Evolutionary conservation across 2,888 invertebrate genomes (phyloP).

Genomic region (Rhaphigaster nebulosa): DNA sequence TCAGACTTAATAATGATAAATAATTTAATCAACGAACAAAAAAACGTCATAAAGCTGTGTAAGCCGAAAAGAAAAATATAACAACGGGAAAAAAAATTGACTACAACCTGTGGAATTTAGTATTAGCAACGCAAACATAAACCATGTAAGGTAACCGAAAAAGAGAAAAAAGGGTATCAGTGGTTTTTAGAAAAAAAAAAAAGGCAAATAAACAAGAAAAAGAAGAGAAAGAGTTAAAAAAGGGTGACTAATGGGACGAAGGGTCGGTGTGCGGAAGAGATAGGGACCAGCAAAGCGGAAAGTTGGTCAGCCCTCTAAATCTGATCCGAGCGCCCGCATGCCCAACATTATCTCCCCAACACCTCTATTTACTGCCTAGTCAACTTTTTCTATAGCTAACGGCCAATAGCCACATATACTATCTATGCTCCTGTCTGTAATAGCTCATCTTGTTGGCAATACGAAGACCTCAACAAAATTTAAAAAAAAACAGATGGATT

Average conservation of each 20-base stretch:
- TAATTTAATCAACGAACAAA: too few species aligned
- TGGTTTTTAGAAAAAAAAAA: slow-evolving; percentile 16
- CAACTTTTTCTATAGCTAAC: slow-evolving; percentile 26
- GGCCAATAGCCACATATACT: not conserved
- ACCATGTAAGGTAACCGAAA: slow-evolving; percentile 32
- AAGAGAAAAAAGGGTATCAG: slow-evolving; percentile 10
- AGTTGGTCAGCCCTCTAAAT: slow-evolving; percentile 39
- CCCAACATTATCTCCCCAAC: slow-evolving; percentile 47
- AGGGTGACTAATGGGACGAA: slow-evolving; percentile 42
- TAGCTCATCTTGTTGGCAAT: not conserved
- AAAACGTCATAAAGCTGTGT: too few species aligned
- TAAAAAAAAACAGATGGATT: too few species aligned
- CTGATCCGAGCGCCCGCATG: slow-evolving; percentile 1
- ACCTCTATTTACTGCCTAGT: slow-evolving; percentile 54
- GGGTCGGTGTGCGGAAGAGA: slow-evolving; percentile 46
- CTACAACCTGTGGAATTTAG: not conserved
- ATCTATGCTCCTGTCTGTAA: not conserved
- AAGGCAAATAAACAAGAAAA: slow-evolving; percentile 45
- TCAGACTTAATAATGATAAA: too few species aligned
- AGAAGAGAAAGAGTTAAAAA: slow-evolving; percentile 50
- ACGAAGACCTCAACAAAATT: too few species aligned
- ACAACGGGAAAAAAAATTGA: not conserved
- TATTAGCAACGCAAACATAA: slow-evolving; percentile 17
- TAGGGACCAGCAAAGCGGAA: slow-evolving; percentile 29
- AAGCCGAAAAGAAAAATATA: not conserved